Evolutionary conservation across 2,797 vertebrate genomes (phyloP).

Genomic region (Anguilla megastoma): DNA sequence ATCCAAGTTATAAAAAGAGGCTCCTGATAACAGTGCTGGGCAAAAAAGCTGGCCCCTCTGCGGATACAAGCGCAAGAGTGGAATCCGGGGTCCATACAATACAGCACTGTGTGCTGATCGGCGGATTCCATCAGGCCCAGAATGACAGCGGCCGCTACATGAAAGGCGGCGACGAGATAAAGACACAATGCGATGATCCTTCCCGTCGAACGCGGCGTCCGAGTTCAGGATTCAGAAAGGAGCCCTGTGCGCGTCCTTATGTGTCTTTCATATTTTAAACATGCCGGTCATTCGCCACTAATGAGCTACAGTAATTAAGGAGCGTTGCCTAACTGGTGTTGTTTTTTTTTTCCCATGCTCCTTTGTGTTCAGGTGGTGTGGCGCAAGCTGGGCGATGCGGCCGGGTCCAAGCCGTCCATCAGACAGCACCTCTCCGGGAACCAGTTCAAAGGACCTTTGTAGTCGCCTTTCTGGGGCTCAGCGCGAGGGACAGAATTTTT

Average conservation of each 20-base stretch:
- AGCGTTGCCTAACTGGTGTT: constrained; percentile 34
- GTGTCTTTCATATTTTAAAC: constrained; percentile 2
- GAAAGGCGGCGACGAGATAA: constrained; percentile 33
- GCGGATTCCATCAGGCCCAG: constrained; percentile 2
- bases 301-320: not conserved
- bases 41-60: constrained; percentile 15
- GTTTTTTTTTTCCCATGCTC: too few relatives aligned
- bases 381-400: constrained; percentile 88
- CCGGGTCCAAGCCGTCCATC: constrained; percentile 85
- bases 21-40: not conserved
- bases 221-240: constrained; percentile 27
- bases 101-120: constrained; percentile 21
- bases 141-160: constrained; percentile 23
- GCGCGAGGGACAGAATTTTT: constrained; percentile 36
- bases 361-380: constrained; percentile 83
- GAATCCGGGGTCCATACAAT: constrained; percentile 29
- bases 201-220: not conserved
- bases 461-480: constrained; percentile 47
- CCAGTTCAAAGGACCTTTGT: constrained; percentile 88
- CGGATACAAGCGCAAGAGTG: not conserved
- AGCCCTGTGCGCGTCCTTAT: constrained; percentile 19
- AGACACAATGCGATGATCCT: constrained; percentile 38
- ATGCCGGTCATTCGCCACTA: not conserved
- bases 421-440: constrained; percentile 88
- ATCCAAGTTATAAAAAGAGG: not conserved